These are phyloP conservation scores for Genyomyrus donnyi DNA, from an alignment of 2,113 vertebrate species.

Conservation along the genomic window DNA sequence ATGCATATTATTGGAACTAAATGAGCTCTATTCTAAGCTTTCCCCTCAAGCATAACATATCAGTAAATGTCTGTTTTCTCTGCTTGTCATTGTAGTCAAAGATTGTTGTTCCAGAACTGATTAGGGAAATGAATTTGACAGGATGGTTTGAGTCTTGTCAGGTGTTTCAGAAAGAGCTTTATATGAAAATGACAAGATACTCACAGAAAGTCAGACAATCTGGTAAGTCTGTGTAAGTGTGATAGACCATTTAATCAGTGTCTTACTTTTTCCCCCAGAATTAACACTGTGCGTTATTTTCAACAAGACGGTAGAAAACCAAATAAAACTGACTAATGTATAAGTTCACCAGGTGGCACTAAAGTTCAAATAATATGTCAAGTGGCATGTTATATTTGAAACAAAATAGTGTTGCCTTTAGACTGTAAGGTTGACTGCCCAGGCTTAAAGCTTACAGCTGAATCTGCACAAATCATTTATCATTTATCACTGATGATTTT, in stretches of 20 bases:
- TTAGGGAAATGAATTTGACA: slow-evolving; percentile 46
- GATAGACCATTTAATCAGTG: background rate
- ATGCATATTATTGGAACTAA: background rate
- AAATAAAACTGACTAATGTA: background rate
- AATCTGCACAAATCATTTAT: background rate
- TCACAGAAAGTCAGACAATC: slow-evolving; percentile 21
- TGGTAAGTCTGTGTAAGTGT: slow-evolving; percentile 37
- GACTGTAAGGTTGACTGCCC: background rate
- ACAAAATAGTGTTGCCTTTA: background rate
- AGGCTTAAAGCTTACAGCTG: background rate
- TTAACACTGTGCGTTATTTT: background rate
- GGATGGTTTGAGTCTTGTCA: slow-evolving; percentile 56
- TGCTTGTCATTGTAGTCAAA: slow-evolving; percentile 39
- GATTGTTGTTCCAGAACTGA: slow-evolving; percentile 40
- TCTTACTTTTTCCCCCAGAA: background rate
- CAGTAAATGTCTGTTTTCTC: slow-evolving; percentile 1
- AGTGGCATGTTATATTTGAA: background rate
- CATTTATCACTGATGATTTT: background rate
- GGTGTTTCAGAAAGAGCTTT: slow-evolving; percentile 45
- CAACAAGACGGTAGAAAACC: background rate
- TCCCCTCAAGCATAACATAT: background rate
- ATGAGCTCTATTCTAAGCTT: background rate
- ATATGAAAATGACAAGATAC: slow-evolving; percentile 36
- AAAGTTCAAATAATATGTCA: background rate
- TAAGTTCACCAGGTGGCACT: slow-evolving; percentile 39